A percentile compares a stretch with the other conserved stretches of the same genome.
Conservation (phyloP, 1,140 invertebrate species). For the Cyclina sinensis region DNA sequence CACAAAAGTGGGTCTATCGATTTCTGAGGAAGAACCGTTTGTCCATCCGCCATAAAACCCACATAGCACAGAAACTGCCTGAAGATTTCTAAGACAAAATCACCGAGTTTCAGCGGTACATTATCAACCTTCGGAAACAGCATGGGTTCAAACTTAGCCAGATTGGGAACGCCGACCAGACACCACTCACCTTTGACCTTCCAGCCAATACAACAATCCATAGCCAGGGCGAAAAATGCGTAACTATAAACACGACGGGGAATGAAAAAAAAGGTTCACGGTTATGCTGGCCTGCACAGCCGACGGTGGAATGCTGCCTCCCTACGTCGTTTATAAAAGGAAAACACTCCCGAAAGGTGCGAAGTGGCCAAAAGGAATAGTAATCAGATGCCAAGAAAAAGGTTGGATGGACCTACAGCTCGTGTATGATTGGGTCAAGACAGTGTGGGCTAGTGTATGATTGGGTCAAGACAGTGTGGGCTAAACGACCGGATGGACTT, state of each 20-base stretch:
- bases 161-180: background rate
- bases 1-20: background rate
- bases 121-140: background rate
- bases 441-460: background rate
- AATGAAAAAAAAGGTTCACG: slow-evolving; percentile 80
- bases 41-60: background rate
- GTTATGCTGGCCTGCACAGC: slow-evolving; percentile 75
- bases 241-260: slow-evolving; percentile 73
- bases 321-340: slow-evolving; percentile 81
- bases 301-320: slow-evolving; percentile 23
- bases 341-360: slow-evolving; percentile 66
- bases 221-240: slow-evolving; percentile 53
- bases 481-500: background rate
- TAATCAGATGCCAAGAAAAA: background rate
- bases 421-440: background rate
- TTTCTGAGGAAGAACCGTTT: background rate
- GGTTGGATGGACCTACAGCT: background rate
- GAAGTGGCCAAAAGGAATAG: background rate
- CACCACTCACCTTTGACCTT: background rate
- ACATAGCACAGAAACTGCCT: slow-evolving; percentile 3
- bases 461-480: background rate
- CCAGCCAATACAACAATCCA: background rate
- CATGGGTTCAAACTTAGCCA: background rate
- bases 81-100: background rate
- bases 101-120: background rate